Evolutionary conservation across 2,797 vertebrate genomes (phyloP).

Genomic region (Pseudochromis fuscus): DNA sequence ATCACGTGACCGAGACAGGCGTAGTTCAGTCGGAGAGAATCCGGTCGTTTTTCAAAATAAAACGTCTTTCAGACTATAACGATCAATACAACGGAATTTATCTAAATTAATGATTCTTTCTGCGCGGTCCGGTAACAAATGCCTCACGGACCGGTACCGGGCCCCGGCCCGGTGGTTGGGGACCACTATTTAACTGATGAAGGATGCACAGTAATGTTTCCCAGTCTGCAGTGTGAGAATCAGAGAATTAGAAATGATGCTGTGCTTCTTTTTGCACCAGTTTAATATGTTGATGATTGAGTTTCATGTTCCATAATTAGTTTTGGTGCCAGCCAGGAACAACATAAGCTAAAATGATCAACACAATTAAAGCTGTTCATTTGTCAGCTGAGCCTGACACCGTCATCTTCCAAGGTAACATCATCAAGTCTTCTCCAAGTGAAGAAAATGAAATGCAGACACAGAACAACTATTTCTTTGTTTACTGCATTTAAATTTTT

Average conservation of each 20-base stretch:
- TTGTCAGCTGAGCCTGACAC: conserved; percentile 55
- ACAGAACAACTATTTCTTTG: conserved; percentile 5
- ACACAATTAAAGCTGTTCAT: conserved; percentile 69
- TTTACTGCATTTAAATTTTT: conserved; percentile 12
- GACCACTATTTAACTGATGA: too few species aligned
- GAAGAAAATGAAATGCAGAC: conserved; percentile 34
- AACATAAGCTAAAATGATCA: conserved; percentile 68
- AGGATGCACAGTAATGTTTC: background rate
- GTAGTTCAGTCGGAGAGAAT: too few species aligned
- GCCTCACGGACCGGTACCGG: too few species aligned
- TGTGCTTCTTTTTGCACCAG: conserved; percentile 15
- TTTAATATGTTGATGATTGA: conserved; percentile 60
- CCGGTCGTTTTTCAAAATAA: too few species aligned
- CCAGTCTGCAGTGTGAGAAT: conserved; percentile 21
- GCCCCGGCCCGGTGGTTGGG: too few species aligned
- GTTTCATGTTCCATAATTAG: conserved; percentile 57
- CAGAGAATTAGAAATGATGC: conserved; percentile 34
- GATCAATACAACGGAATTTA: too few species aligned
- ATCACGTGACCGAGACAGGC: too few species aligned
- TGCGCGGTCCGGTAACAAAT: too few species aligned
- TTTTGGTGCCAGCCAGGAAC: conserved; percentile 60
- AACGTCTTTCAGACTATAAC: too few species aligned
- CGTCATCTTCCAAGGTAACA: conserved; percentile 42
- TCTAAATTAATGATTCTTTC: too few species aligned
- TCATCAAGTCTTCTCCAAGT: conserved; percentile 41